Base-by-base conservation (phyloP, 2,113 vertebrate genomes). In the Rhagologus leucostigma region DNA sequence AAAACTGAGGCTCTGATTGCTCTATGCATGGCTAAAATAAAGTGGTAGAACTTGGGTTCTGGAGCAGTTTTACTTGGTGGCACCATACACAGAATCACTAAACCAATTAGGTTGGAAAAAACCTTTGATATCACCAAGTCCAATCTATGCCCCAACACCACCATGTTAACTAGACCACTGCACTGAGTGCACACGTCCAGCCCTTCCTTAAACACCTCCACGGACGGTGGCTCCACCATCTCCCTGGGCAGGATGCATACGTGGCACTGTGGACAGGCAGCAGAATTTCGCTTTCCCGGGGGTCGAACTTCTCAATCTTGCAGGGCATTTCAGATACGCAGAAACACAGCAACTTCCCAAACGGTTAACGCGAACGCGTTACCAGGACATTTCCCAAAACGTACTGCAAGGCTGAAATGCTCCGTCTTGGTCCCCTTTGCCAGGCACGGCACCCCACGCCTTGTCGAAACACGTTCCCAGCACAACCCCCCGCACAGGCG, bases 341-440 rank as follows among this genome's bases (percentile, higher is more conserved):
- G 29, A 17, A 16, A 17, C 21, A 8, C 32, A 2, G 32, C 30
- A 18, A 1, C 13, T 24, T 16, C n/a, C 60, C 56, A 5, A 4
- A 18, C 0, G 12, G 16, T 9, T 10, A 33, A 37, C 2, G 7
- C 2, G 15, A 13, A 29, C 19, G 13, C 7, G 6, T 11, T 5
- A 32, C 3, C 16, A 2, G 53, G 7, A 2, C 27, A 17, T 60
- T 44, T 60, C 11, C 33, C 29, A 11, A 22, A 22, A 18, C 3
- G 4, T 1, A 1, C 35, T 4, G 1, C 2, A 13, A 29, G 15
- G 29, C 11, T 2, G 46, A 78, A 57, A 41, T 1, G 19, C 44
- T 35, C 24, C 19, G 1, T 10, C 63, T 2, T 0, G 4, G 3
- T 2, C 9, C 7, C 35, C 16, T 18, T 2, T 2, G n/a, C 62